Evolutionary conservation across 2,113 vertebrate genomes (phyloP).

Genomic region (Atractosteus spatula): DNA sequence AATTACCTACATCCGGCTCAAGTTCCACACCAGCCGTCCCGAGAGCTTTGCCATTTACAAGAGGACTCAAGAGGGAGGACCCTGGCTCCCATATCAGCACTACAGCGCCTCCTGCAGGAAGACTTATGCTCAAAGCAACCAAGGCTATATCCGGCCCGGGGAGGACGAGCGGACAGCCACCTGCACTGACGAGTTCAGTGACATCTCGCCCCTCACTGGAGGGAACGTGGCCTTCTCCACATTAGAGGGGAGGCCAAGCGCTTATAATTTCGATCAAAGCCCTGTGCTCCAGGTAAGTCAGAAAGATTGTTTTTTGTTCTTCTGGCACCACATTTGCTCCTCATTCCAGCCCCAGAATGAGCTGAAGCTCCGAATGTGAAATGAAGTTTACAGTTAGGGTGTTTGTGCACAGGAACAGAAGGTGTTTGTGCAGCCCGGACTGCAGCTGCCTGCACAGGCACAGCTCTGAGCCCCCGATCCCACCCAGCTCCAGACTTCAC

Average conservation of each 20-base stretch:
- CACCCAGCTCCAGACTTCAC: too few relatives aligned
- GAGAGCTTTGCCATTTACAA: conserved; percentile 94
- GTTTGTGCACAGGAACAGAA: too few relatives aligned
- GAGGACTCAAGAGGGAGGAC: conserved; percentile 53
- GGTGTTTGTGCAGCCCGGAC: too few relatives aligned
- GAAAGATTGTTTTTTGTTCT: too few relatives aligned
- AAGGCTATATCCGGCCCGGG: conserved; percentile 68
- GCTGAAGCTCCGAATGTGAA: too few relatives aligned
- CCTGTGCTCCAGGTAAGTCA: conserved; percentile 73
- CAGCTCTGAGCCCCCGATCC: too few relatives aligned
- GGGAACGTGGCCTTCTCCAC: conserved; percentile 96
- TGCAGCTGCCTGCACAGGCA: too few relatives aligned
- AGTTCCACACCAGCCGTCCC: conserved; percentile 91
- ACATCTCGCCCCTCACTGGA: conserved; percentile 90
- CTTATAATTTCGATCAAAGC: conserved; percentile 90
- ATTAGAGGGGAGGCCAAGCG: conserved; percentile 86
- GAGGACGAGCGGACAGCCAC: conserved; percentile 80
- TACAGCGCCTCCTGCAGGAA: conserved; percentile 84
- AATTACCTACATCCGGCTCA: conserved; percentile 87
- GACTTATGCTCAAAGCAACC: conserved; percentile 66
- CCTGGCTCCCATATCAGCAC: conserved; percentile 89
- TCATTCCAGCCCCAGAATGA: too few relatives aligned
- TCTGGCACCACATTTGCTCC: too few relatives aligned
- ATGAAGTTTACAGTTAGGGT: too few relatives aligned
- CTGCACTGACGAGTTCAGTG: conserved; percentile 90